Evolutionary conservation across 2,888 invertebrate genomes (phyloP), one percentile per base, ranked within the genome.

Genomic region (Smittia sp.): DNA sequence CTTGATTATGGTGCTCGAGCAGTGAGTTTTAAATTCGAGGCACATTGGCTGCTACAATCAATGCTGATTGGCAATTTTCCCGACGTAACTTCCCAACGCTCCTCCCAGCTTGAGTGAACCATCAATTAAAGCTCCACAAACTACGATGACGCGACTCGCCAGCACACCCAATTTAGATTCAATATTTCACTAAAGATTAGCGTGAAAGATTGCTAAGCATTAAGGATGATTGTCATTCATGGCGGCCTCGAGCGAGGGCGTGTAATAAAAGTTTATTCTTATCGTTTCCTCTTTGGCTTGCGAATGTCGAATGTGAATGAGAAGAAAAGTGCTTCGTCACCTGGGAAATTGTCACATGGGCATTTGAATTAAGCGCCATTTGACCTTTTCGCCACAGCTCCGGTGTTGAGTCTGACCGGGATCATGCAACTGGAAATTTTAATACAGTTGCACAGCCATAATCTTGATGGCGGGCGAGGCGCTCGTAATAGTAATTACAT

Each of bases 391-490:
- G 20, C 46, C 15, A 46, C 58, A 18, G 9, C 6, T 58, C 46
- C 11, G 46, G 22, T 22, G 22, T 58, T 13, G 22, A 58, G 18
- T 22, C 18, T 22, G 58, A 58, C 18, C 22, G 7, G 58, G 18
- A 58, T 58, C 58, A 58, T 58, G 58, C 22, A 9, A 9, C 7
- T 58, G 18, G 22, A 58, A 58, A 58, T 58, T 58, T 58, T 58
- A 46, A 58, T 22, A 22, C 58, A 18, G 9, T 22, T 58, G 46
- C 46, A 58, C 58, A 58, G n/a, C 22, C 9, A 58, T 58, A 58
- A 58, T 58, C 58, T 20, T 58, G 58, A 22, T 58, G 18, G 9
- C 58, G 6, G 3, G 9, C 13, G 2, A n/a, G n/a, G n/a, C n/a
- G n/a, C n/a, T 13, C 58, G 2, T 7, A 3, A 22, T 20, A 58